Evolutionary conservation across 2,888 invertebrate species (phyloP), one percentile per base, ranked within the genome.

Genomic region (Tipula unca): DNA sequence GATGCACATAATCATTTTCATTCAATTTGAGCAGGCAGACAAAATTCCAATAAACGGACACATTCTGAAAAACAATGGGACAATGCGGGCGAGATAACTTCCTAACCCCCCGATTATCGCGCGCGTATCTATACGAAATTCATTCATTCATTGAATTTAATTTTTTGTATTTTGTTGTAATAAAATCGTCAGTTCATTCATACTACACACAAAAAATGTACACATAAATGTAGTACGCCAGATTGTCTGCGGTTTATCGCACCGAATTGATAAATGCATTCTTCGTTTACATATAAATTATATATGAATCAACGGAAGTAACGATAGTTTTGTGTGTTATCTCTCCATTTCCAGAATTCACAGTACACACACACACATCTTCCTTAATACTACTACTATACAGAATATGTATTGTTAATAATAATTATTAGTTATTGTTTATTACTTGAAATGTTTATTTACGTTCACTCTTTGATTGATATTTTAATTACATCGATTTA

Each of bases 241-340:
- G 69, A 25, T 69, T 25, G 69, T 69, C 69, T 69, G n/a, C n/a
- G 69, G 69, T 69, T 25, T 48, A 48, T 48, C 48, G 48, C 48
- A 17, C 17, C 17, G 25, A 69, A 25, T 25, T 69, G 69, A 69
- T 69, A 69, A n/a, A 69, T 69, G 69, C 69, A 69, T 3, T 69
- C 1, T 25, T 69, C 25, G 20, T 25, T 17, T n/a, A 48, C 4
- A 17, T 48, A 48, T 48, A 39, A 6, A 39, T 0, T 48, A 17
- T n/a, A 48, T n/a, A 69, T 69, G 69, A 69, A 69, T 69, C 10
- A 69, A 25, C 69, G 69, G 69, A 69, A 25, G 69, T 69, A 20
- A 69, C 69, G 69, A 69, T 69, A 69, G 69, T 69, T 69, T 69
- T 69, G 48, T 69, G 69, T 69, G 25, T 69, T 69, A 69, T 69